Evolutionary conservation across 1,140 invertebrate genomes (phyloP).

Genomic region (Drosophila rhopaloa): DNA sequence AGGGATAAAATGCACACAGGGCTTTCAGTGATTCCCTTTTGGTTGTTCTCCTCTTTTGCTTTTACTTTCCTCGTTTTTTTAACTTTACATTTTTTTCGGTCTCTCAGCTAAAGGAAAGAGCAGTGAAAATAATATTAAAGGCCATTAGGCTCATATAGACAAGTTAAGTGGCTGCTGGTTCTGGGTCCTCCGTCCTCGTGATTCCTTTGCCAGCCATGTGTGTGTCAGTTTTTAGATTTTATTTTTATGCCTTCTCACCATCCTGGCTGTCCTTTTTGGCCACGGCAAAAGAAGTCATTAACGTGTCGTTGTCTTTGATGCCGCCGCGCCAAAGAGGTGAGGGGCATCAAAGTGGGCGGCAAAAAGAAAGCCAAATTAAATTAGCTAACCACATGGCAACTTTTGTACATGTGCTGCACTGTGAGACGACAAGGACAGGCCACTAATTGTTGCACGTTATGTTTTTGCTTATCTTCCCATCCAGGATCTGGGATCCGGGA

Average conservation of each 20-base stretch:
- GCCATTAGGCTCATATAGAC: conserved; percentile 84
- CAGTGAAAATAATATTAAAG: conserved; percentile 83
- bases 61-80: conserved; percentile 11
- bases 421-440: conserved; percentile 23
- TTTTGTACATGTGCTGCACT: conserved; percentile 62
- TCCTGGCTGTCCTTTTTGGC: conserved; percentile 37
- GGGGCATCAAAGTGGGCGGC: conserved; percentile 8
- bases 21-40: conserved; percentile 78
- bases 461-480: conserved; percentile 71
- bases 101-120: conserved; percentile 57
- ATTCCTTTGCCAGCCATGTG: conserved; percentile 57
- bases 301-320: conserved; percentile 83
- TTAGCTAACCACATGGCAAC: conserved; percentile 84
- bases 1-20: conserved; percentile 77
- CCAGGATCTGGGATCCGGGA: not conserved
- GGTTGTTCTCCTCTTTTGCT: conserved; percentile 14
- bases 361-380: conserved; percentile 81
- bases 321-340: conserved; percentile 36
- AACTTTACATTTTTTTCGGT: conserved; percentile 24
- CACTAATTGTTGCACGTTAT: conserved; percentile 84
- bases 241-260: conserved; percentile 65
- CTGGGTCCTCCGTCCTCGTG: conserved; percentile 14
- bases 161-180: conserved; percentile 80
- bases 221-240: conserved; percentile 76
- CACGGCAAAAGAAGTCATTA: conserved; percentile 82